phyloP scores from a whole-genome alignment of 2,888 invertebrate species.

The Amblyteles armatorius region DNA sequence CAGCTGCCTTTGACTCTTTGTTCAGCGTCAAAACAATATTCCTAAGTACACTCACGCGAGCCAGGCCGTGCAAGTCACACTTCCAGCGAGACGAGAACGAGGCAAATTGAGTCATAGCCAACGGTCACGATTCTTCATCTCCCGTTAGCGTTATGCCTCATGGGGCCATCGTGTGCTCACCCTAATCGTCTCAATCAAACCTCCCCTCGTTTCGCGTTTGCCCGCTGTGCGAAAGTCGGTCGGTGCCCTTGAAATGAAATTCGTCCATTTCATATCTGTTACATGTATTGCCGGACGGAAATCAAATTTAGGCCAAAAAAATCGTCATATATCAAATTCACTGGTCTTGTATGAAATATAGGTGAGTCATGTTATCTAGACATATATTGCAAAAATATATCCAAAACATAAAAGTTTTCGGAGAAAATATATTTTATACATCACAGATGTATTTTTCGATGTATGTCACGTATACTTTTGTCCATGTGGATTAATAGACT shows the following conservation, averaged over 20 bases:
- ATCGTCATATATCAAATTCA: too few species aligned
- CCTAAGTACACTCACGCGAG: conserved; percentile 11
- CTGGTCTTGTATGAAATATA: background rate
- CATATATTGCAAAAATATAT: background rate
- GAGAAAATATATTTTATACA: too few species aligned
- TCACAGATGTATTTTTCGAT: too few species aligned
- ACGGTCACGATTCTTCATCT: conserved; percentile 28
- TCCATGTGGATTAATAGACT: too few species aligned
- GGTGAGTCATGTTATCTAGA: background rate
- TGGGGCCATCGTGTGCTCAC: conserved; percentile 43
- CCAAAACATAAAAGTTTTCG: background rate
- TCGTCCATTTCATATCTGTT: background rate
- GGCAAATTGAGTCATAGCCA: conserved; percentile 63
- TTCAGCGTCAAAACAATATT: conserved; percentile 31
- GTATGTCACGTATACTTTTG: too few species aligned
- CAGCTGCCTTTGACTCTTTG: conserved; percentile 58
- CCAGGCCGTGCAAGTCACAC: conserved; percentile 56
- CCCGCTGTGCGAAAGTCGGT: background rate
- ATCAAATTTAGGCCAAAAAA: background rate
- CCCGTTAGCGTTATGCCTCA: conserved; percentile 22
- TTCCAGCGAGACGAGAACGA: conserved; percentile 47
- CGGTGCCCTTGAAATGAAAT: conserved; percentile 51
- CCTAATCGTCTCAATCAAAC: conserved; percentile 66
- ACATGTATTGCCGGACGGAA: background rate
- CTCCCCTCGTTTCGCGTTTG: conserved; percentile 38